Base-by-base conservation (phyloP, 2,888 invertebrate genomes). In the Biston betularia region DNA sequence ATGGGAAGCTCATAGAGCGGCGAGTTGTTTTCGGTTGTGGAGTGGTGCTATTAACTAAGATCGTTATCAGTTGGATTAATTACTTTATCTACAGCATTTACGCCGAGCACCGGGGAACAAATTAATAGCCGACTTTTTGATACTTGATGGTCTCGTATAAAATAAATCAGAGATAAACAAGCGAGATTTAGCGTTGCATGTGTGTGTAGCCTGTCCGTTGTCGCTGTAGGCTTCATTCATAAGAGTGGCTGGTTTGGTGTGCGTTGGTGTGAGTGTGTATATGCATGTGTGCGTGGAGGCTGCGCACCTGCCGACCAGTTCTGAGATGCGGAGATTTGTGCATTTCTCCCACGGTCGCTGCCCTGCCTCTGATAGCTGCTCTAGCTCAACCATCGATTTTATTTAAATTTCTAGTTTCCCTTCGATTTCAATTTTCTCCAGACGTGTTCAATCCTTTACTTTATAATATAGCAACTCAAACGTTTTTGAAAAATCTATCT, bases 281-380 rank as follows among this genome's bases (percentile, higher is more conserved):
- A 75, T 8, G 52, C 62, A 76, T 75, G 84, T 77, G 84, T 74
- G 82, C 68, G 83, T 67, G 76, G 76, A 74, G 75, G 84, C 77
- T 77, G 87, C 87, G 89, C 93, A 93, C 93, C 93, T 93, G 93
- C 93, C 93, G 90, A 93, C 93, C 93, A 89, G 93, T 93, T 93
- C 88, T 88, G 89, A 92, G 93, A 93, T 92, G 93, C 92, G 90
- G 92, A 93, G 93, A 93, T 93, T 93, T 93, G 93, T 92, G 87
- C 90, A 84, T 84, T 91, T 92, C 91, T 93, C 93, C 93, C 93
- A 93, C 93, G 93, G 93, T 93, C 93, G 92, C 87, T 93, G 93
- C 86, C 90, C 92, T 81, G 79, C 80, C 86, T 86, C 85, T 84
- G 88, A 86, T 89, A 87, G 82, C 81, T 87, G 82, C 81, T 88